Evolutionary conservation across 2,888 invertebrate genomes (phyloP), one percentile per base, ranked within the genome.

Genomic region (Sipha maydis): DNA sequence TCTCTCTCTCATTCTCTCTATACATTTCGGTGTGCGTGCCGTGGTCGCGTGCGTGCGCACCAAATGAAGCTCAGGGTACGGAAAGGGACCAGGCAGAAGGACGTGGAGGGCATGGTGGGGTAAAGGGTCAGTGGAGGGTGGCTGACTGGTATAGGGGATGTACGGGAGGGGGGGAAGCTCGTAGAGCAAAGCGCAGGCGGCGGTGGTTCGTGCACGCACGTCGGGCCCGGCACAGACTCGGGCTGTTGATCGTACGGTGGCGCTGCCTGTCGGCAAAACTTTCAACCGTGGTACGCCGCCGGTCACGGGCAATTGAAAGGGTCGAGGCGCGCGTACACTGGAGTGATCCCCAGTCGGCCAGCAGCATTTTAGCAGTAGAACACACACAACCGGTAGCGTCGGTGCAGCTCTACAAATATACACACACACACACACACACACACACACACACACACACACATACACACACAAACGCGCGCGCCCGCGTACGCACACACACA

Each of bases 341-440:
- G 56, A 31, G 56, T 41, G 56, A 80, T 86, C 73, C 61, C 56
- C 86, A 86, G 86, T 86, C 86, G 76, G 73, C 73, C 86, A 80
- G 79, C 86, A 86, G 86, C 86, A 61, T 86, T 86, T 86, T 80
- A 80, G 80, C 86, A 86, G 86, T 86, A 73, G 86, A 56, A 80
- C 78, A 54, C 78, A 38, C 86, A 48, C 48, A 67, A 85, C 85
- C 77, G 78, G 85, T 78, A 85, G 85, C 48, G 85, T 78, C 67
- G 78, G 67, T 73, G 76, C 76, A 76, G 41, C 76, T 76, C 54
- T 82, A 67, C 38, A 9, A 78, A n/a, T 28, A 4, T 19, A 56
- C 28, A 54, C 41, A 28, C 25, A 69, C 21, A 28, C 21, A 61
- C 25, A 21, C 25, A 61, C 61, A 61, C 61, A 25, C 21, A 7